Conservation (phyloP, 2,113 vertebrate species). For the Pimephales promelas region DNA sequence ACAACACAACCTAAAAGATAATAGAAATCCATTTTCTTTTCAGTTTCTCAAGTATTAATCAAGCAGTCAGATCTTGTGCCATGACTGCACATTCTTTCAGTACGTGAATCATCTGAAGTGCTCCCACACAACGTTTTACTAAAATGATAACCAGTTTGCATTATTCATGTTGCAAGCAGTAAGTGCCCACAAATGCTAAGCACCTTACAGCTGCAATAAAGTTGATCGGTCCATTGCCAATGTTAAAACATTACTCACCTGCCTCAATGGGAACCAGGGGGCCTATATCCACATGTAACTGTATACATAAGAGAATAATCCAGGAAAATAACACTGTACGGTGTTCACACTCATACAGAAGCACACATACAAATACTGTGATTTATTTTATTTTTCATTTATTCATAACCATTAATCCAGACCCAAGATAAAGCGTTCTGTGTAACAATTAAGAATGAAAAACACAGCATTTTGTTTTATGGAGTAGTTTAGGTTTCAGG, state of each 20-base stretch:
- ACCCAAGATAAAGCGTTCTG: background rate
- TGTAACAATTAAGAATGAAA: background rate
- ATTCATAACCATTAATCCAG: background rate
- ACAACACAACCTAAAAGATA: background rate
- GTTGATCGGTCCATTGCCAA: conserved; percentile 29
- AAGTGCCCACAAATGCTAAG: conserved; percentile 41
- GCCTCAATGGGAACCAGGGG: conserved; percentile 41
- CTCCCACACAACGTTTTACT: conserved; percentile 32
- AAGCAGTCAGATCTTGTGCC: conserved; percentile 14
- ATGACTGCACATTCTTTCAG: conserved; percentile 6
- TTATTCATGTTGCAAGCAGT: conserved; percentile 44
- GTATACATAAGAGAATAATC: background rate
- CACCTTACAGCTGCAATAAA: conserved; percentile 32
- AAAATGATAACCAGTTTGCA: conserved; percentile 47
- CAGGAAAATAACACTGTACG: conserved; percentile 7
- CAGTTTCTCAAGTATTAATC: conserved; percentile 20
- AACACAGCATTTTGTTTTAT: background rate
- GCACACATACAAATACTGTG: background rate
- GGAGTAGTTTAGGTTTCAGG: background rate
- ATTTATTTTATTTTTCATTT: conserved; percentile 2
- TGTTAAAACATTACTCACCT: conserved; percentile 41
- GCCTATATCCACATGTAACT: conserved; percentile 6
- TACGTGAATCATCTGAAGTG: conserved; percentile 4
- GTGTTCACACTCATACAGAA: background rate
- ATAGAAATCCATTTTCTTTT: background rate